These are phyloP conservation scores for Calidris pygmaea DNA, from an alignment of 2,113 vertebrate genomes.

Conservation along the genomic window DNA sequence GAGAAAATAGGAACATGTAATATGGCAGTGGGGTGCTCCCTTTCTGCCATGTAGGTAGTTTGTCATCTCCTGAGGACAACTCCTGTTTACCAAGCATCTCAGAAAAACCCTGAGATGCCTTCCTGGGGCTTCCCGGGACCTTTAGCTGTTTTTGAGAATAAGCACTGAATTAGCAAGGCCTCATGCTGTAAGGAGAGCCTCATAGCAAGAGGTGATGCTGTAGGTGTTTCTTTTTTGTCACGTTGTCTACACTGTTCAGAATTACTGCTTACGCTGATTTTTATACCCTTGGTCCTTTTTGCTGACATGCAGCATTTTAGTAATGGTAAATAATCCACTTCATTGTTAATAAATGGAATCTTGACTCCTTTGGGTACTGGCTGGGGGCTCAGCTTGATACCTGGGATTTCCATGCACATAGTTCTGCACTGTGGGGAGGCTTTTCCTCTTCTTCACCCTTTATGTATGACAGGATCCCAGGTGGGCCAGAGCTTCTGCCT, in stretches of 20 bases:
- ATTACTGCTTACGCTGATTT: background rate
- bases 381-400: background rate
- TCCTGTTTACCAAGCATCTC: background rate
- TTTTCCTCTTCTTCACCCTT: background rate
- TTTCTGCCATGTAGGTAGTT: background rate
- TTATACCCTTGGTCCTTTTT: background rate
- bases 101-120: background rate
- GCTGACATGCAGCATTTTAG: background rate
- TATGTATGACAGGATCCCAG: background rate
- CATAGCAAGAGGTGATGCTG: background rate
- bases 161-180: background rate
- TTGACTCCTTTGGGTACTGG: background rate
- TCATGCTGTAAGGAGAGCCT: background rate
- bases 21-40: background rate
- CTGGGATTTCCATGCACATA: fast-evolving
- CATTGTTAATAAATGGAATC: background rate
- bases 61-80: background rate
- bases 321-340: background rate
- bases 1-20: background rate
- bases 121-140: background rate
- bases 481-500: background rate
- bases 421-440: background rate
- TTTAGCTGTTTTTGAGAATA: background rate
- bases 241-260: background rate
- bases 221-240: background rate